Base-by-base conservation (phyloP, 2,797 vertebrate genomes). In the Rhodeus uyekii region DNA sequence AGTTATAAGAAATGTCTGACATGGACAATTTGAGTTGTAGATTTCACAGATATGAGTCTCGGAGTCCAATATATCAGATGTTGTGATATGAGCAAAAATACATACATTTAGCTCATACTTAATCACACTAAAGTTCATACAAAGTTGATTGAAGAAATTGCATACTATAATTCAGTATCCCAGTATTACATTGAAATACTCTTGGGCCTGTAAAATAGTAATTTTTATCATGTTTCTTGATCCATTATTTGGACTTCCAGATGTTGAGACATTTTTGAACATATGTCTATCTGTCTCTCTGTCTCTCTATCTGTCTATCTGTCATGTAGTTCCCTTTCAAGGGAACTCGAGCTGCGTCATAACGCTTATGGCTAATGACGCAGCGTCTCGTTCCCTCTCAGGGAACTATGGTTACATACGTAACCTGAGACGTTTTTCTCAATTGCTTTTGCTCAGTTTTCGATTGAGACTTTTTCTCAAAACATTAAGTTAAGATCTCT, bases 21-120 rank as follows among this genome's bases (percentile, higher is more conserved):
- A 34, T 63, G 58, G 60, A 44, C 75, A 48, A 64, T 77, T 77
- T 64, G 75, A 77, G 29, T 24, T n/a, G 58, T n/a, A 64, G 38
- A 29, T 75, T 75, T 58, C 34, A 55, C 38, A 13, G 74, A 76
- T 34, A 46, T 14, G 38, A 76, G 10, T 24, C 27, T 24, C 3
- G 1, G 19, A n/a, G 55, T 36, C 44, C 24, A 46, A 46, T 46
- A 46, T 42, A 4, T 61, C 48, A 38, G 12, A 38, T 75, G 72
- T 27, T 74, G 8, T 18, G 48, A 38, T 39, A 27, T 38, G 12
- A 24, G 29, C 10, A 50, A 12, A 48, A 50, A 39, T 58, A 36
- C 14, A 16, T 39, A 18, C 13, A 39, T 36, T 58, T 58, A 55
- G 7, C 32, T 39, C n/a, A n/a, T n/a, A n/a, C n/a, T n/a, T n/a